phyloP scores from a whole-genome alignment of 2,888 invertebrate genomes.

The Microdon myrmicae region DNA sequence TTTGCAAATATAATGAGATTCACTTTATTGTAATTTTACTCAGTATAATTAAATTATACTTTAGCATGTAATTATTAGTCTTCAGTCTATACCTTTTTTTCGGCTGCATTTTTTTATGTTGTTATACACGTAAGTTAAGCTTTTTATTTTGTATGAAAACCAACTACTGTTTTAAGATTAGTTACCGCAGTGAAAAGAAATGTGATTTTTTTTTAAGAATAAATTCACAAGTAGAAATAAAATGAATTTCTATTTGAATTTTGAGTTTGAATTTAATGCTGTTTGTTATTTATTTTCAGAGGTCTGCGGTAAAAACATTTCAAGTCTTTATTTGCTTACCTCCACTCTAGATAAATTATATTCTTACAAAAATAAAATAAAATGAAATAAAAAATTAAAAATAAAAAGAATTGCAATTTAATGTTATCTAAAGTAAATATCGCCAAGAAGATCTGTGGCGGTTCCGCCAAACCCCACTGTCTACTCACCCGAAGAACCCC shows the following conservation, averaged over 20 bases:
- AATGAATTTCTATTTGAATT: neutral
- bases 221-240: conserved; percentile 42
- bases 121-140: conserved; percentile 32
- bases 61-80: conserved; percentile 4
- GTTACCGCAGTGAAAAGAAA: conserved; percentile 39
- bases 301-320: too few species aligned
- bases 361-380: too few species aligned
- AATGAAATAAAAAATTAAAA: too few species aligned
- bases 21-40: conserved; percentile 28
- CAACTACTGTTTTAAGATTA: conserved; percentile 43
- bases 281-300: too few species aligned
- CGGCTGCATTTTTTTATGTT: conserved; percentile 21
- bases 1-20: conserved; percentile 46
- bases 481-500: too few species aligned
- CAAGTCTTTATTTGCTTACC: too few species aligned
- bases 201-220: conserved; percentile 50
- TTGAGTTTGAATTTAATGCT: too few species aligned
- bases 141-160: conserved; percentile 36
- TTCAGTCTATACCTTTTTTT: conserved; percentile 22
- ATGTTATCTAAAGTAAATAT: too few species aligned
- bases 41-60: conserved; percentile 36
- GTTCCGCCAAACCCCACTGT: too few species aligned
- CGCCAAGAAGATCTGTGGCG: too few species aligned
- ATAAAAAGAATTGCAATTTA: too few species aligned
- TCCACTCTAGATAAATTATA: too few species aligned